Percentiles rank a stretch among this genome's conserved stretches.
These are phyloP conservation scores for Lithophane ornitopus DNA, from an alignment of 2,888 invertebrate genomes.

Conservation along the genomic window DNA sequence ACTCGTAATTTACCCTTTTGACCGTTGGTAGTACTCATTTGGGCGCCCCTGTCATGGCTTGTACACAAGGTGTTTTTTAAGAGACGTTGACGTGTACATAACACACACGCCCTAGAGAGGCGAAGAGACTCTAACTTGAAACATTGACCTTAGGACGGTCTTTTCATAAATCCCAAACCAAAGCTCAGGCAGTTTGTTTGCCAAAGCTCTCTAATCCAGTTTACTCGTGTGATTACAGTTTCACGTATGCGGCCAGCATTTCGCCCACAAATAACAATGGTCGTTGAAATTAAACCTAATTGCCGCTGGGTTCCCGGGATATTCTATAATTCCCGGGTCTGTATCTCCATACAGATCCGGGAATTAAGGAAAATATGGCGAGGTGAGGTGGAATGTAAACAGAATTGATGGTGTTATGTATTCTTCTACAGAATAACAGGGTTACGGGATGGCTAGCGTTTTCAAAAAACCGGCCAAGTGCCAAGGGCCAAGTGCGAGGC, in stretches of 20 bases:
- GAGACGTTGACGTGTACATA: no score
- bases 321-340: no score
- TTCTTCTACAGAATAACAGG: no score
- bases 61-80: background rate
- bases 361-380: constrained; percentile 30
- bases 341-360: constrained; percentile 43
- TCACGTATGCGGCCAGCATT: background rate
- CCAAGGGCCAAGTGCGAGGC: no score
- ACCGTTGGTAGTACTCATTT: background rate
- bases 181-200: background rate
- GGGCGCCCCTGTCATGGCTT: background rate
- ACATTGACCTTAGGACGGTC: background rate
- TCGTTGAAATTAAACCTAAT: constrained; percentile 31
- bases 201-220: constrained; percentile 12
- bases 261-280: constrained; percentile 24
- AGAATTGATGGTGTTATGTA: constrained; percentile 6
- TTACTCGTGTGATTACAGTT: constrained; percentile 18
- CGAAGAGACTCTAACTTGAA: background rate
- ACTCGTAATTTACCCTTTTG: no score
- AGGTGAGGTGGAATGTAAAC: background rate
- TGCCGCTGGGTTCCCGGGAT: constrained; percentile 12
- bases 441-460: no score
- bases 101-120: background rate
- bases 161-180: background rate
- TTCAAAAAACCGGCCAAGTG: no score